phyloP scores from a whole-genome alignment of 2,888 invertebrate species.

The Notodonta dromedarius region DNA sequence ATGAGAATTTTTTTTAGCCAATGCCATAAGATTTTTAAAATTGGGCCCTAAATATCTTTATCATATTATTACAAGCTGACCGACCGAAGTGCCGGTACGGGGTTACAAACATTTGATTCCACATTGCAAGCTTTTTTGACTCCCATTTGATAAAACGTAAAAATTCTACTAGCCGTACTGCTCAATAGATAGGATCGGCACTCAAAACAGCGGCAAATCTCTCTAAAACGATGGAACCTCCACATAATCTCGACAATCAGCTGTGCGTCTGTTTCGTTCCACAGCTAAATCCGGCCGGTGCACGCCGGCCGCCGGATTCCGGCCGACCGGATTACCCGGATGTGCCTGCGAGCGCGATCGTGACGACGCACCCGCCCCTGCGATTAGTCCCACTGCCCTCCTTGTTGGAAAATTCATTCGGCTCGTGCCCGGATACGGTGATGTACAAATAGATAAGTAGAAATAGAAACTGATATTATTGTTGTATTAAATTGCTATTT shows the following conservation, averaged over 20 bases:
- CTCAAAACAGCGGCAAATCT: slow-evolving; percentile 40
- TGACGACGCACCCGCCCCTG: slow-evolving; percentile 68
- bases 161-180: background rate
- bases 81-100: no score
- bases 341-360: slow-evolving; percentile 63
- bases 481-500: slow-evolving; percentile 17
- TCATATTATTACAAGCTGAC: no score
- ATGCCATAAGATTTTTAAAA: no score
- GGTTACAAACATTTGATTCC: no score
- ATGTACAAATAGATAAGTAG: slow-evolving; percentile 63
- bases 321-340: slow-evolving; percentile 63
- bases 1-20: no score
- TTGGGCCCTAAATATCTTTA: no score
- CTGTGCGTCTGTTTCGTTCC: slow-evolving; percentile 69
- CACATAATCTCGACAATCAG: slow-evolving; percentile 77
- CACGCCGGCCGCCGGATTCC: slow-evolving; percentile 46
- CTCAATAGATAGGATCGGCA: slow-evolving; percentile 9
- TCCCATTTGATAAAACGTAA: slow-evolving; percentile 6
- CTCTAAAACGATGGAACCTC: slow-evolving; percentile 52
- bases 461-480: slow-evolving; percentile 54
- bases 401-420: slow-evolving; percentile 54
- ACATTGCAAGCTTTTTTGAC: no score
- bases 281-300: slow-evolving; percentile 64
- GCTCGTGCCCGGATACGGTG: slow-evolving; percentile 50
- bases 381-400: slow-evolving; percentile 76